Conservation (phyloP, 2,888 invertebrate genomes). For the Agrochola macilenta region DNA sequence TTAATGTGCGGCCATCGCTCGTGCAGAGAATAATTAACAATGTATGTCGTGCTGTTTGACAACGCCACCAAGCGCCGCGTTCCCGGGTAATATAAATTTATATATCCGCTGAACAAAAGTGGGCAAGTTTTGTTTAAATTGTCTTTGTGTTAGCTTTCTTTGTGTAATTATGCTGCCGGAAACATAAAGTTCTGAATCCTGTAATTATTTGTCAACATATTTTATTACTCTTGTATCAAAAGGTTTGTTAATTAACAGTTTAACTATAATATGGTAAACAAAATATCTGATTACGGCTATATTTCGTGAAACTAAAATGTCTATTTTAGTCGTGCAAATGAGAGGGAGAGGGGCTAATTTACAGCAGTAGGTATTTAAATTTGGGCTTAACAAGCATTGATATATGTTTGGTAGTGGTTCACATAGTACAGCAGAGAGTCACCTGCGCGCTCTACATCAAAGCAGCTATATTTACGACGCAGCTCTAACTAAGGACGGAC, state of each 20-base stretch:
- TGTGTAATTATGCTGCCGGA: slow-evolving; percentile 46
- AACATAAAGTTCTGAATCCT: slow-evolving; percentile 26
- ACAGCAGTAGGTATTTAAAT: slow-evolving; percentile 22
- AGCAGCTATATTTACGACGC: slow-evolving; percentile 53
- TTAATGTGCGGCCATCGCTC: slow-evolving; percentile 69
- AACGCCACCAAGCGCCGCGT: slow-evolving; percentile 6
- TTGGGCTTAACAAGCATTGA: slow-evolving; percentile 29
- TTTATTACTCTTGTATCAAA: slow-evolving; percentile 14
- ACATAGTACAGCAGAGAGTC: slow-evolving; percentile 16
- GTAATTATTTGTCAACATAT: slow-evolving; percentile 20
- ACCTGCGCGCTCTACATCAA: slow-evolving; percentile 56
- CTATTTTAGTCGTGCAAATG: slow-evolving; percentile 26
- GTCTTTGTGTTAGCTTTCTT: slow-evolving; percentile 28
- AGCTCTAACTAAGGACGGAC: slow-evolving; percentile 1
- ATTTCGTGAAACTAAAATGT: slow-evolving; percentile 39
- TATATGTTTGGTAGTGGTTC: slow-evolving; percentile 33
- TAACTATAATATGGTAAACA: slow-evolving; percentile 11
- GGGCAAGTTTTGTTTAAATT: slow-evolving; percentile 36
- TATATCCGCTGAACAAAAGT: slow-evolving; percentile 31
- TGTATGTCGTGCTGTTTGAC: slow-evolving; percentile 49
- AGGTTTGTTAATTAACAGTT: slow-evolving; percentile 16
- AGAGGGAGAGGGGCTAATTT: slow-evolving; percentile 29
- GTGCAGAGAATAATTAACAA: slow-evolving; percentile 67
- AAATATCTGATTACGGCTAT: neutral
- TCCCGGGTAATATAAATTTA: slow-evolving; percentile 36